Evolutionary conservation across 2,113 vertebrate genomes (phyloP).

Genomic region (Grallaria varia): DNA sequence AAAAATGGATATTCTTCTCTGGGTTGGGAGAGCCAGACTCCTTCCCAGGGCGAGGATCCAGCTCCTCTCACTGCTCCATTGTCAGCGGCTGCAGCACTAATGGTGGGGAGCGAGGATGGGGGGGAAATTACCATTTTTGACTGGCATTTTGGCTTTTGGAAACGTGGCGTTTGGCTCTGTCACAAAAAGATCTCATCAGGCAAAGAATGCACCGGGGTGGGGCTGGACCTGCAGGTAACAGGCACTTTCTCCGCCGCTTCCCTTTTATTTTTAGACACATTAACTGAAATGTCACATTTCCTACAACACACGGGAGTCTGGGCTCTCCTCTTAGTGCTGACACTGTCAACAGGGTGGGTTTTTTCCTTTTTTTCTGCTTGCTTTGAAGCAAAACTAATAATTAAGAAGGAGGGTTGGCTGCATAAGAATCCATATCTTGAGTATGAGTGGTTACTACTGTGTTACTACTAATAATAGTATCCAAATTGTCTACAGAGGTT

Average conservation of each 20-base stretch:
- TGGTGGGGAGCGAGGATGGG: neutral
- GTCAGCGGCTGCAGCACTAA: neutral
- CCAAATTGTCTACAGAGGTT: neutral
- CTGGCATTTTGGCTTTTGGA: neutral
- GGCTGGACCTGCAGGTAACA: neutral
- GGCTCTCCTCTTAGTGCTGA: neutral
- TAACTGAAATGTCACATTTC: constrained; percentile 30
- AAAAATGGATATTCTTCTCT: rapidly evolving
- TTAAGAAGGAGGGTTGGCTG: neutral
- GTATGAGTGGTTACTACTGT: neutral
- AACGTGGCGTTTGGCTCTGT: neutral
- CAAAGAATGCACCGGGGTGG: neutral
- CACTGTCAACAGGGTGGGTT: neutral
- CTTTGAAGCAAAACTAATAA: constrained; percentile 57
- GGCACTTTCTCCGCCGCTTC: constrained; percentile 19
- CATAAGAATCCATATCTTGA: neutral
- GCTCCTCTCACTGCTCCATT: neutral
- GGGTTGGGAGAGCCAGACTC: neutral
- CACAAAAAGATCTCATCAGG: neutral
- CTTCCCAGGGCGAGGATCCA: neutral
- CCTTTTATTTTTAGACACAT: constrained; percentile 51
- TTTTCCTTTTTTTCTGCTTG: neutral
- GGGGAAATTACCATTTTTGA: constrained; percentile 13
- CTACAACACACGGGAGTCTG: neutral
- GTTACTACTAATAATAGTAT: neutral